A percentile compares a stretch with the other conserved stretches of the same genome.
phyloP scores from a whole-genome alignment of 1,140 invertebrate genomes.

The Eufriesea mexicana region DNA sequence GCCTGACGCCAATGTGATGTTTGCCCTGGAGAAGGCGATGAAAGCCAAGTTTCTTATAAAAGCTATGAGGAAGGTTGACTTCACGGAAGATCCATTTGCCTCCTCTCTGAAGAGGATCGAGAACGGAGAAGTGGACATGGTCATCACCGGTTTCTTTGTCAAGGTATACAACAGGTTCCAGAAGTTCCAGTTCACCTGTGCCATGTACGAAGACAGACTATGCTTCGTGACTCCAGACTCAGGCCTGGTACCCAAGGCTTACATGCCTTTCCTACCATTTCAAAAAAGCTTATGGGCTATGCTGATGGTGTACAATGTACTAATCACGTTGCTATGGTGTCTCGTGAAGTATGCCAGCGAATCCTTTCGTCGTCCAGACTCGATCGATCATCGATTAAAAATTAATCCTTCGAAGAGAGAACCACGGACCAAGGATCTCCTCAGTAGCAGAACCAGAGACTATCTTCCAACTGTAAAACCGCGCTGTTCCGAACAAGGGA shows the following conservation, averaged over 20 bases:
- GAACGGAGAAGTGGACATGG: conserved; percentile 49
- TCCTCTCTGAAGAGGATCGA: conserved; percentile 50
- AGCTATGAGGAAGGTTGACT: not conserved
- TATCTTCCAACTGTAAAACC: not conserved
- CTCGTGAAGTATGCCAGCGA: conserved; percentile 33
- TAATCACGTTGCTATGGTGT: conserved; percentile 56
- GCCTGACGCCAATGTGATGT: conserved; percentile 56
- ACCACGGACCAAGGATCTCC: rapidly evolving
- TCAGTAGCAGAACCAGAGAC: too few relatives aligned
- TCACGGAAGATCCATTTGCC: conserved; percentile 58
- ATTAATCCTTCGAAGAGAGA: not conserved
- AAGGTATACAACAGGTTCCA: conserved; percentile 52
- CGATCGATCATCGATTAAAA: not conserved
- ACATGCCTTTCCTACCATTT: conserved; percentile 72
- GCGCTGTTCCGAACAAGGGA: not conserved
- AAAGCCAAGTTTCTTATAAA: conserved; percentile 53
- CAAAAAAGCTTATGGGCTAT: conserved; percentile 51
- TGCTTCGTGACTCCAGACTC: conserved; percentile 65
- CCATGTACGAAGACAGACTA: conserved; percentile 62
- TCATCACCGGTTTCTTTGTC: conserved; percentile 66
- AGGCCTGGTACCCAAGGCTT: conserved; percentile 60
- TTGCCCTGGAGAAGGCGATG: conserved; percentile 56
- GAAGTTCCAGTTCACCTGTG: conserved; percentile 55
- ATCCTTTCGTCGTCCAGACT: not conserved
- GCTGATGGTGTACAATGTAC: conserved; percentile 59